These are phyloP conservation scores for Ophion ventricosus DNA, from an alignment of 2,888 invertebrate species.

Conservation along the genomic window DNA sequence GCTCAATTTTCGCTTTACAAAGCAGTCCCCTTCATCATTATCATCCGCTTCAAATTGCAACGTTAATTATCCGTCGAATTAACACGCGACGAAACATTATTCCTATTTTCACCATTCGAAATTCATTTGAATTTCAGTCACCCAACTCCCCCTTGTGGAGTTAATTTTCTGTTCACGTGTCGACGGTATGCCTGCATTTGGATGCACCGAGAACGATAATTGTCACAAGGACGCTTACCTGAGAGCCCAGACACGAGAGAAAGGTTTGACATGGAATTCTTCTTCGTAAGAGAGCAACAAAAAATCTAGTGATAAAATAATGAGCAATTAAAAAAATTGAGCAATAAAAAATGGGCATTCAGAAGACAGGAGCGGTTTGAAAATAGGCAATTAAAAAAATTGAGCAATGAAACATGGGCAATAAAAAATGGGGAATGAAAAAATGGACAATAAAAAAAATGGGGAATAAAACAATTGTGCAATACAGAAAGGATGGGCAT, in stretches of 20 bases:
- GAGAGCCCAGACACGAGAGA: constrained; percentile 64
- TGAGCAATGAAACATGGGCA: no score
- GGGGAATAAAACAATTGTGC: no score
- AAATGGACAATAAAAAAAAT: no score
- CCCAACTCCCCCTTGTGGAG: neutral
- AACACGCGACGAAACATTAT: neutral
- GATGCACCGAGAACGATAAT: constrained; percentile 77
- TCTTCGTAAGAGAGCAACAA: neutral
- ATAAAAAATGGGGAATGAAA: no score
- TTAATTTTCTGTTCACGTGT: constrained; percentile 7
- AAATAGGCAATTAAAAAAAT: no score
- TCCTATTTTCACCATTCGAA: neutral
- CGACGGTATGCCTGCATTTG: constrained; percentile 71
- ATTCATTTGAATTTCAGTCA: constrained; percentile 47
- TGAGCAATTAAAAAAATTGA: no score
- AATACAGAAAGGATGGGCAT: no score
- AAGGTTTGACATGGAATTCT: constrained; percentile 67
- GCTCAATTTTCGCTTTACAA: neutral
- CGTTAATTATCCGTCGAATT: constrained; percentile 11
- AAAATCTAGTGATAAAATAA: neutral
- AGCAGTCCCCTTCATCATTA: neutral
- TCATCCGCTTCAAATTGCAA: neutral
- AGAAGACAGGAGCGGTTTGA: no score
- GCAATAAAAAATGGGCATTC: no score
- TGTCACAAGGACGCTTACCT: constrained; percentile 72